phyloP scores from a whole-genome alignment of 2,113 vertebrate genomes.

The Daubentonia madagascariensis region DNA sequence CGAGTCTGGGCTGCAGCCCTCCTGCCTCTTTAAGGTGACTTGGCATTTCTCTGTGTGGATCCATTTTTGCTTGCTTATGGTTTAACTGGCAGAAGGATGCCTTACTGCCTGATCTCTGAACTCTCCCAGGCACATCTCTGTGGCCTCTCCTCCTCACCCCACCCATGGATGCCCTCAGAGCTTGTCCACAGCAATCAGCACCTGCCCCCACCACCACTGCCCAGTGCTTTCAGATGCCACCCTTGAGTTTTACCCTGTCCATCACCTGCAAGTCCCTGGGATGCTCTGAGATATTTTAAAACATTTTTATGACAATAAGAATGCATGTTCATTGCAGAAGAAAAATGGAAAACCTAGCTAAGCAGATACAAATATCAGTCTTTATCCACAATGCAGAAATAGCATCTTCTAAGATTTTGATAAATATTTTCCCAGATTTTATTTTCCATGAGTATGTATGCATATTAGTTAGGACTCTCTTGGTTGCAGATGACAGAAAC shows the following conservation, averaged over 20 bases:
- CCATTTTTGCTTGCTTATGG: conserved; percentile 49
- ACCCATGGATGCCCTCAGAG: background rate
- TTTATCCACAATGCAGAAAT: background rate
- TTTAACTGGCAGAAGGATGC: background rate
- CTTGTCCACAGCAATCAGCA: background rate
- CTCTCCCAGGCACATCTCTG: background rate
- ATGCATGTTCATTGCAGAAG: conserved; percentile 1
- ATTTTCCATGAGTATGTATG: background rate
- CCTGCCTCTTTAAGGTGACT: conserved; percentile 76
- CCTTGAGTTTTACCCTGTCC: background rate
- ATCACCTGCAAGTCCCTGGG: background rate
- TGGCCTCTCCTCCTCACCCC: background rate
- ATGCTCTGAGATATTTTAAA: background rate
- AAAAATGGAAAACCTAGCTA: background rate
- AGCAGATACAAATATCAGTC: background rate
- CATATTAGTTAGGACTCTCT: background rate
- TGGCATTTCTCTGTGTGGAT: conserved; percentile 66
- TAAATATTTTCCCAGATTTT: background rate
- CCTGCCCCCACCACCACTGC: background rate
- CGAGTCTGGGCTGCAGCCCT: conserved; percentile 11
- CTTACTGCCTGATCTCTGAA: background rate
- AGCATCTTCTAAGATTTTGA: background rate
- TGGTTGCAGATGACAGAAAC: background rate
- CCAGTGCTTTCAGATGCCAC: background rate
- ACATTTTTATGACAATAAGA: background rate